These are phyloP conservation scores for Poeciliopsis infans DNA, from an alignment of 2,797 vertebrate species.

Conservation along the genomic window DNA sequence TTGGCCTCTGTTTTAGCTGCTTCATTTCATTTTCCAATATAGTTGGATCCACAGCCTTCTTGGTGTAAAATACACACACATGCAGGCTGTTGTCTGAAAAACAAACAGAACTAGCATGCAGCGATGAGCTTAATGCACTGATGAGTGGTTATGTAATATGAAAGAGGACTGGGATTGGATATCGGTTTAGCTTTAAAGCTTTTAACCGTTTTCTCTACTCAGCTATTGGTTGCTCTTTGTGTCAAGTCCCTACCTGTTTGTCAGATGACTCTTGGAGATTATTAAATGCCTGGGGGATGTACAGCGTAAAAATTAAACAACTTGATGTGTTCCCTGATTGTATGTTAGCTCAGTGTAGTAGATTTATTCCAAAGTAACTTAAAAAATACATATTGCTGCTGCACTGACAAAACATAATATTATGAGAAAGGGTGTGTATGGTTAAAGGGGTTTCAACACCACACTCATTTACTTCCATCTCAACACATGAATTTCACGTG, in stretches of 20 bases:
- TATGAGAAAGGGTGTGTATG: background rate
- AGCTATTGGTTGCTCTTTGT: constrained; percentile 46
- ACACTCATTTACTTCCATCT: constrained; percentile 17
- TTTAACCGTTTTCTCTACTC: constrained; percentile 40
- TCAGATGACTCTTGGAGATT: constrained; percentile 26
- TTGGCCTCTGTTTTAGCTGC: constrained; percentile 4
- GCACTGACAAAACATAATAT: constrained; percentile 3
- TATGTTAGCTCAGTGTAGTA: background rate
- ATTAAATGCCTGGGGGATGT: constrained; percentile 29
- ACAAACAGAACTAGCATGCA: constrained; percentile 37
- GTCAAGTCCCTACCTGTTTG: constrained; percentile 24
- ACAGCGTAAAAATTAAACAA: constrained; percentile 20
- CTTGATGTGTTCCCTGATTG: background rate
- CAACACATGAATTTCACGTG: constrained; percentile 47
- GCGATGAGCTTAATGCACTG: constrained; percentile 47
- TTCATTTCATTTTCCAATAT: constrained; percentile 27
- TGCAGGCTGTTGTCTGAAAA: constrained; percentile 40
- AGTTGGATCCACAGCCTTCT: constrained; percentile 4
- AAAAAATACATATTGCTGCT: constrained; percentile 2
- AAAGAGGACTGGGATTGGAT: constrained; percentile 55
- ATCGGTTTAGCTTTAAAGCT: constrained; percentile 40
- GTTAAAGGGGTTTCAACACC: constrained; percentile 14
- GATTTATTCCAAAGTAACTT: background rate
- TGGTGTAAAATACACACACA: constrained; percentile 26
- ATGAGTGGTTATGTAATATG: constrained; percentile 73